Percentiles rank a stretch among this genome's conserved stretches.
Evolutionary conservation across 2,888 invertebrate species (phyloP).

Genomic region (Xestia c-nigrum): DNA sequence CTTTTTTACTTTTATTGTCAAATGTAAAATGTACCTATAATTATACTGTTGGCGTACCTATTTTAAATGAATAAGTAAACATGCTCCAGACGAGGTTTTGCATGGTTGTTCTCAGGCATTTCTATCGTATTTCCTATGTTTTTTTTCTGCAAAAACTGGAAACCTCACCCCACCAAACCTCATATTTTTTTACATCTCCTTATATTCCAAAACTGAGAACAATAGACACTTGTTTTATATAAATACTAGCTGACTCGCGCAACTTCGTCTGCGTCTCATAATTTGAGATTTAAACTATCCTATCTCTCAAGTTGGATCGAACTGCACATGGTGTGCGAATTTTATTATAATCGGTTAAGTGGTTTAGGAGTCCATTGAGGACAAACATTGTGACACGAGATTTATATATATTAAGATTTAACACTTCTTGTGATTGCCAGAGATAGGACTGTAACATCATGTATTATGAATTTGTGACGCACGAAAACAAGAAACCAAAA

Average conservation of each 20-base stretch:
- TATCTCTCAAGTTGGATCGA: too few species aligned
- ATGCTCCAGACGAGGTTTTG: neutral
- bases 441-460: slow-evolving; percentile 1
- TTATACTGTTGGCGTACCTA: too few species aligned
- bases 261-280: too few species aligned
- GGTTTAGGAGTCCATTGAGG: too few species aligned
- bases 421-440: slow-evolving; percentile 2
- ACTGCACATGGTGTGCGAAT: too few species aligned
- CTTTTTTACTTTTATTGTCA: too few species aligned
- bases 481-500: slow-evolving; percentile 30
- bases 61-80: neutral
- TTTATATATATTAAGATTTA: too few species aligned
- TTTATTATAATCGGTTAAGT: too few species aligned
- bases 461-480: slow-evolving; percentile 17
- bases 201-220: neutral
- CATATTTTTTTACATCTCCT: neutral
- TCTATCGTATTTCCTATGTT: neutral
- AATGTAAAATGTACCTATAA: too few species aligned
- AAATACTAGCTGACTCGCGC: too few species aligned
- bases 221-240: slow-evolving; percentile 3
- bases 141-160: neutral
- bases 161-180: neutral
- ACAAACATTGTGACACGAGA: too few species aligned
- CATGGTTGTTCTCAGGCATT: neutral
- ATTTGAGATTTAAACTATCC: too few species aligned